Percentiles rank a stretch among this genome's conserved stretches.
Conservation (phyloP, 2,888 invertebrate species). For the Platycheirus albimanus region DNA sequence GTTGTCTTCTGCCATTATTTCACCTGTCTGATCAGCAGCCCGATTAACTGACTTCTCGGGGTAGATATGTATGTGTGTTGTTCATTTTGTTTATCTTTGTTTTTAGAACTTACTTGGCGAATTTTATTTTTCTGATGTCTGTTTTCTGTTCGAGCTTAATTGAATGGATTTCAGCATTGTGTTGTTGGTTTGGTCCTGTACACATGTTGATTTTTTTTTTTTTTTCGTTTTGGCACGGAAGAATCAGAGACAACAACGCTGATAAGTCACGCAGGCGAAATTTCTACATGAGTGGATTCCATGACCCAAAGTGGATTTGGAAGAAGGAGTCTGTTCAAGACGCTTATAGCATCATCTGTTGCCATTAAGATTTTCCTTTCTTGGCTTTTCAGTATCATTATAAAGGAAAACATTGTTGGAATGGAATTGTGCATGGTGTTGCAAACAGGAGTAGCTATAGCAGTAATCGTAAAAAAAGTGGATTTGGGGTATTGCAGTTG, state of each 20-base stretch:
- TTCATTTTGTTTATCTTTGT: constrained; percentile 56
- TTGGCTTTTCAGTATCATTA: constrained; percentile 17
- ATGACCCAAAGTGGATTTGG: constrained; percentile 59
- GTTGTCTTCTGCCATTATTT: constrained; percentile 60
- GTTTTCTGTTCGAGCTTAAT: constrained; percentile 32
- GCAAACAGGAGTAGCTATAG: background rate
- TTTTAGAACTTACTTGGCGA: constrained; percentile 55
- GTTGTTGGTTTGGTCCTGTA: constrained; percentile 7
- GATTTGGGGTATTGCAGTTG: constrained; percentile 34
- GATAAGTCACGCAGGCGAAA: constrained; percentile 60
- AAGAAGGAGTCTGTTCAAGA: constrained; percentile 23
- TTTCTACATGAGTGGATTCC: constrained; percentile 49
- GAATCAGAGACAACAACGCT: constrained; percentile 20
- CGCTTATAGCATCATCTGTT: constrained; percentile 48
- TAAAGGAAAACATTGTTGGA: constrained; percentile 11
- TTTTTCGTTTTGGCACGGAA: constrained; percentile 6
- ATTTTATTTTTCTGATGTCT: constrained; percentile 50
- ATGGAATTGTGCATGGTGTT: constrained; percentile 10
- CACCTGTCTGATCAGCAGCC: constrained; percentile 69
- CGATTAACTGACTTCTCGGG: constrained; percentile 55
- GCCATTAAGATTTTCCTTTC: constrained; percentile 19
- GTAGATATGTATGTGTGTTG: constrained; percentile 51
- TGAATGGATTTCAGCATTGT: constrained; percentile 52
- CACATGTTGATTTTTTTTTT: constrained; percentile 11
- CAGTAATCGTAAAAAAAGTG: constrained; percentile 39